Evolutionary conservation across 30 jellyfish, hydroid and myxozoan species (phyloP), one percentile per base, ranked within the genome.

Genomic region (Nemopilema nomurai): DNA sequence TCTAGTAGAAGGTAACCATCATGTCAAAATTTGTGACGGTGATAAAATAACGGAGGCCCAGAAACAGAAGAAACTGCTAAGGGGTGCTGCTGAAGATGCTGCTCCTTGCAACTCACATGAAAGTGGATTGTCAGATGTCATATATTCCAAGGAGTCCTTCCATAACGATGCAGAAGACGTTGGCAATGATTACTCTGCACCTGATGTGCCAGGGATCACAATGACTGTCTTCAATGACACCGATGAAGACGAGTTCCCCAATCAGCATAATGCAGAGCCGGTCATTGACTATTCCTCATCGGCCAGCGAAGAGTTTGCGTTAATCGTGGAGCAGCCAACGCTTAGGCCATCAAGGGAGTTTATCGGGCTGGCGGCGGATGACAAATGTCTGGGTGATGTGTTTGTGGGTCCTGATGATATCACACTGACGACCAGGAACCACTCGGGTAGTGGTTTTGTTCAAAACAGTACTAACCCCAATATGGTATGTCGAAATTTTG

Each of bases 281-380:
- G 51, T 49, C 1, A 62, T 71, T 9, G 70, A 66, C 16, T 66
- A 6, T 8, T 18, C 28, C 30, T 28, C 89, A 8, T 66, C 81
- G 20, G 89, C 49, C 16, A 80, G 89, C 20, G 74, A 63, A 16
- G 89, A 80, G 27, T 80, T 63, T 68, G 76, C 75, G 73, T 28
- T 80, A 70, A 57, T 0, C 0, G 26, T 65, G 30, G 81, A 66
- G 24, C 64, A 31, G 8, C 75, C 75, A n/a, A 6, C 33, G 0
- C 28, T 49, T 41, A 28, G 81, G 19, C 89, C 79, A 8, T 66
- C 89, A 16, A 67, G 50, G 21, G 80, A 66, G 33, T 31, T 67
- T 27, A 25, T 73, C 13, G 57, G 9, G 13, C 6, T 13, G 57
- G 13, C 6, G 57, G 6, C 13, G 6, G 57, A 41, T 41, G 57